phyloP scores from a whole-genome alignment of 2,888 invertebrate species.

The Acronicta aceris region DNA sequence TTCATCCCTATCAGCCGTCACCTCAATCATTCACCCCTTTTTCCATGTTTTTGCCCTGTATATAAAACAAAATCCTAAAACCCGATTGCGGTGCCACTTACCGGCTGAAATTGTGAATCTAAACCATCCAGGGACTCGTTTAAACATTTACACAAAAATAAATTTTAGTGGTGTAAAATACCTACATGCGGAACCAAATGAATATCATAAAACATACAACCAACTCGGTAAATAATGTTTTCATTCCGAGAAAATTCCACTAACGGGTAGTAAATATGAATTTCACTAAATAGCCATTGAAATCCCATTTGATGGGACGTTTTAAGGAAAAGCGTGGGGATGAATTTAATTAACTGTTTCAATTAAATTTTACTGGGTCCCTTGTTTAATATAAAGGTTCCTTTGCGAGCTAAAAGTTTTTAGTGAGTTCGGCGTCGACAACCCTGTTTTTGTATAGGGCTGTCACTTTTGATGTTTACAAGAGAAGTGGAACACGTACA shows the following conservation, averaged over 20 bases:
- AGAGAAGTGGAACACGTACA: neutral
- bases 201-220: slow-evolving; percentile 21
- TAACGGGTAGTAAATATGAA: slow-evolving; percentile 30
- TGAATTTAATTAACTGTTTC: slow-evolving; percentile 54
- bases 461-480: slow-evolving; percentile 18
- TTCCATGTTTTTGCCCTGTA: too few species aligned
- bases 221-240: slow-evolving; percentile 34
- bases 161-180: slow-evolving; percentile 13
- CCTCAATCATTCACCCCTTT: too few species aligned
- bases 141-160: too few species aligned
- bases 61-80: too few species aligned
- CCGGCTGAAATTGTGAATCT: too few species aligned
- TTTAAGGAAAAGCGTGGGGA: slow-evolving; percentile 13
- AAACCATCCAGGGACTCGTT: too few species aligned
- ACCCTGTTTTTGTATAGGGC: slow-evolving; percentile 12
- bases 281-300: slow-evolving; percentile 23
- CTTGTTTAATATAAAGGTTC: slow-evolving; percentile 19
- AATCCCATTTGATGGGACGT: slow-evolving; percentile 13
- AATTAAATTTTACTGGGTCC: slow-evolving; percentile 49
- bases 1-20: too few species aligned
- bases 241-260: slow-evolving; percentile 25
- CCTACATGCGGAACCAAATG: slow-evolving; percentile 15
- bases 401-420: slow-evolving; percentile 22
- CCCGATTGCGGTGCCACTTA: too few species aligned
- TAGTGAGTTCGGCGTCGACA: slow-evolving; percentile 33